Evolutionary conservation across 2,113 vertebrate genomes (phyloP).

Genomic region (Chunga burmeisteri): DNA sequence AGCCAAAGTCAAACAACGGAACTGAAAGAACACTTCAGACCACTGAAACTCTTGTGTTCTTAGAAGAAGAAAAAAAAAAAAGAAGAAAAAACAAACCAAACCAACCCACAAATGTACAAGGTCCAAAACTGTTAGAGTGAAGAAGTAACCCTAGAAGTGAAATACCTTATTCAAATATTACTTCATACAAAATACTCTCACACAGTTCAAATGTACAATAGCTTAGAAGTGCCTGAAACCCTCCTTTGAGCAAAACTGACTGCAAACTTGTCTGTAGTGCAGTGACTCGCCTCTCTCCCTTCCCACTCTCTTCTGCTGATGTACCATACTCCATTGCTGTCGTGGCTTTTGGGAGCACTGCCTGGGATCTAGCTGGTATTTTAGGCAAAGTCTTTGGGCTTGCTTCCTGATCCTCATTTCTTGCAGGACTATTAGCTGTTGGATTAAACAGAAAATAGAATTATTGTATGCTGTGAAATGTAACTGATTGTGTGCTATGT

Average conservation of each 20-base stretch:
- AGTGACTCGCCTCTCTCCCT: not conserved
- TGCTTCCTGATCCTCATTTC: not conserved
- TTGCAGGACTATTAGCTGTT: not conserved
- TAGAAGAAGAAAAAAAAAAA: not conserved
- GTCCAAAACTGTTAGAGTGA: not conserved
- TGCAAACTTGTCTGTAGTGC: not conserved
- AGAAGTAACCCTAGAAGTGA: not conserved
- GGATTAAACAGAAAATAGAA: not conserved
- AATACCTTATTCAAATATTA: not conserved
- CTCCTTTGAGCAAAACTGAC: not conserved
- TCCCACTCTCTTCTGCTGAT: not conserved
- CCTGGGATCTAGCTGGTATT: not conserved
- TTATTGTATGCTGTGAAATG: not conserved
- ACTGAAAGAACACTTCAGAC: slow-evolving; percentile 3
- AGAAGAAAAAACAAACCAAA: too few species aligned
- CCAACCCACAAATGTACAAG: not conserved
- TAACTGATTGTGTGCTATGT: not conserved
- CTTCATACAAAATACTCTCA: not conserved
- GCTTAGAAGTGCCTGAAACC: not conserved
- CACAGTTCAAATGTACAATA: not conserved
- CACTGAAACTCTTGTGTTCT: not conserved
- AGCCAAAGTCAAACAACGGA: not conserved
- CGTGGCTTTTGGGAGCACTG: not conserved
- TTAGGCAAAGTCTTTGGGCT: not conserved
- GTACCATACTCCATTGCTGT: not conserved